These are phyloP conservation scores for Lasioglossum pauxillum DNA, from an alignment of 2,888 invertebrate genomes.

Conservation along the genomic window DNA sequence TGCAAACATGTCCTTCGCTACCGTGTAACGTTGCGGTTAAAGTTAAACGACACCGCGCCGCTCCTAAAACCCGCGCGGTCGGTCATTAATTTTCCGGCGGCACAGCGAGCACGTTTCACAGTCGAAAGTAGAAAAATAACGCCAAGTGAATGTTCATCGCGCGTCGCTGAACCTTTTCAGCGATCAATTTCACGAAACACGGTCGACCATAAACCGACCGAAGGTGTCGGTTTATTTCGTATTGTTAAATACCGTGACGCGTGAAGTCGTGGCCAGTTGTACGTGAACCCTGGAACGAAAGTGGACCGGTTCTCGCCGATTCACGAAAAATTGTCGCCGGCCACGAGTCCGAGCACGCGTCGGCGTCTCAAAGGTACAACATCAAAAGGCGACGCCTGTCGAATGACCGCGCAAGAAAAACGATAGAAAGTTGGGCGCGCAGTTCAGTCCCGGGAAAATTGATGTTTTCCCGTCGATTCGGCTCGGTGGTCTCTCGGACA, in stretches of 20 bases:
- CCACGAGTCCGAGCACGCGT: constrained; percentile 40
- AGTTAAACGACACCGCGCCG: neutral
- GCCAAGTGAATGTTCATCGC: neutral
- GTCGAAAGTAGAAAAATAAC: neutral
- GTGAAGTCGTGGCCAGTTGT: neutral
- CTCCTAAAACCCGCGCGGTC: neutral
- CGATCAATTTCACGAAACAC: neutral
- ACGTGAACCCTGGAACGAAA: constrained; percentile 10
- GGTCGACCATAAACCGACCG: neutral
- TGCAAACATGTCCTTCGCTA: neutral
- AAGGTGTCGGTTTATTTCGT: neutral
- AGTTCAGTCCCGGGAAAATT: constrained; percentile 49
- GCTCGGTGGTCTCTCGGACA: constrained; percentile 6
- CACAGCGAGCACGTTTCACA: neutral
- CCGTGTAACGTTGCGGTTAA: neutral
- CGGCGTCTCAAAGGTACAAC: constrained; percentile 25
- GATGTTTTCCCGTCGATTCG: constrained; percentile 42
- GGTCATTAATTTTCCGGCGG: neutral
- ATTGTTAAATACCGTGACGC: neutral
- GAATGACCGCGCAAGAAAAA: neutral
- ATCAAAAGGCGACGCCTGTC: constrained; percentile 18
- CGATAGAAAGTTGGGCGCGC: neutral
- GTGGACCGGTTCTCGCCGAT: constrained; percentile 1
- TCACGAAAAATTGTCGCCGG: constrained; percentile 32
- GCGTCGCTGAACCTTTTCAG: neutral